Conservation (phyloP, 2,113 vertebrate genomes). For the Crotophaga sulcirostris region DNA sequence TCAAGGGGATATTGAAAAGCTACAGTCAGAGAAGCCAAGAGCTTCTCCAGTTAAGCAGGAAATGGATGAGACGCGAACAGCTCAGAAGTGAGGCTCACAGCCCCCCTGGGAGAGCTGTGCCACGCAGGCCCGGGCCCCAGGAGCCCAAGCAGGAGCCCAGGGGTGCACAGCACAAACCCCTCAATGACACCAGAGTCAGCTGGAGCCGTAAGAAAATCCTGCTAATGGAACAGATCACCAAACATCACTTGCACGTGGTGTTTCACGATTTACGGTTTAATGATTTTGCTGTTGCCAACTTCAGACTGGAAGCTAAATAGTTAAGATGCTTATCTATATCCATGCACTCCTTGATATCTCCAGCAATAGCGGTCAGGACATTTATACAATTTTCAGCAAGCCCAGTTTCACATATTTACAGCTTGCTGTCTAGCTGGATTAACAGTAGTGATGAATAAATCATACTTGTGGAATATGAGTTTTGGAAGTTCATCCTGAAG, state of each 20-base stretch:
- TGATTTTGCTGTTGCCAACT: background rate
- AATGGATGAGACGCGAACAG: background rate
- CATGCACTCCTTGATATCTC: background rate
- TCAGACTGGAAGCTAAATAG: background rate
- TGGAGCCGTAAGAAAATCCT: background rate
- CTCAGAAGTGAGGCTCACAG: background rate
- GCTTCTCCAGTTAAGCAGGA: background rate
- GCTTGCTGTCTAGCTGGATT: background rate
- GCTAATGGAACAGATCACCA: background rate
- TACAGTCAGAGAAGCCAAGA: background rate
- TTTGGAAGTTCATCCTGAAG: background rate
- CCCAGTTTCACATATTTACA: background rate
- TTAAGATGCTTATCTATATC: background rate
- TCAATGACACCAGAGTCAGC: background rate
- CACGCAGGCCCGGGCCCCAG: background rate
- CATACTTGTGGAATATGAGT: fast-evolving
- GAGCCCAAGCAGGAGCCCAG: fast-evolving
- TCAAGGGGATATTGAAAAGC: background rate
- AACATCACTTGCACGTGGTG: background rate
- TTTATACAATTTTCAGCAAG: background rate
- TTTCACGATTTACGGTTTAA: background rate
- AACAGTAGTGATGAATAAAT: background rate
- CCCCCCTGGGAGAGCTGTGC: fast-evolving
- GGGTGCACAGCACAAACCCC: background rate
- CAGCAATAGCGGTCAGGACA: fast-evolving